These are phyloP conservation scores for Marronus borbonicus DNA, from an alignment of 2,888 invertebrate genomes.

Conservation along the genomic window DNA sequence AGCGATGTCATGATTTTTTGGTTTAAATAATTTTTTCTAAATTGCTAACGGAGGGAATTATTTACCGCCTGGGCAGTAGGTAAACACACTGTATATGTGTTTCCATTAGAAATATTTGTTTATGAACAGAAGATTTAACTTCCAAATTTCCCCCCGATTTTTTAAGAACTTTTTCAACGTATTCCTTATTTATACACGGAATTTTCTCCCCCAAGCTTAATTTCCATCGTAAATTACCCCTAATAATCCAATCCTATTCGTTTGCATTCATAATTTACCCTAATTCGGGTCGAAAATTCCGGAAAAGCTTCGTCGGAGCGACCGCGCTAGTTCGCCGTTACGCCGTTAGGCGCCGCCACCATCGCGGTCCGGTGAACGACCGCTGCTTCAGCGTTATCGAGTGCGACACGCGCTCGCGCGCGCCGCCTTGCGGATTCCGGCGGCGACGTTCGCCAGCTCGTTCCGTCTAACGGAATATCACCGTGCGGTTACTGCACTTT, in stretches of 20 bases:
- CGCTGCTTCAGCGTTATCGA: slow-evolving; percentile 45
- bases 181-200: background rate
- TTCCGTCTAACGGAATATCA: slow-evolving; percentile 59
- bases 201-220: slow-evolving; percentile 2
- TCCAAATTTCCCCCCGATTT: too few species aligned
- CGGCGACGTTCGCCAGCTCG: slow-evolving; percentile 41
- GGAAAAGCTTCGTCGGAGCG: slow-evolving; percentile 1
- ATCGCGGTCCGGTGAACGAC: slow-evolving; percentile 60
- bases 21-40: too few species aligned
- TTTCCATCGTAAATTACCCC: slow-evolving; percentile 14
- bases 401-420: slow-evolving; percentile 55
- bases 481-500: slow-evolving; percentile 59
- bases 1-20: too few species aligned
- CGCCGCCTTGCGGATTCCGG: slow-evolving; percentile 59
- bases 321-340: slow-evolving; percentile 42
- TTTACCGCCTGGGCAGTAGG: too few species aligned
- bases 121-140: too few species aligned
- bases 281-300: background rate
- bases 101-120: too few species aligned
- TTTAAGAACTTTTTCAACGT: background rate
- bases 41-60: too few species aligned
- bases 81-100: too few species aligned
- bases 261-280: slow-evolving; percentile 5
- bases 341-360: slow-evolving; percentile 46
- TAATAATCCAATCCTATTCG: background rate